These are phyloP conservation scores for Cosmia pyralina DNA, from an alignment of 2,888 invertebrate species.

Conservation along the genomic window DNA sequence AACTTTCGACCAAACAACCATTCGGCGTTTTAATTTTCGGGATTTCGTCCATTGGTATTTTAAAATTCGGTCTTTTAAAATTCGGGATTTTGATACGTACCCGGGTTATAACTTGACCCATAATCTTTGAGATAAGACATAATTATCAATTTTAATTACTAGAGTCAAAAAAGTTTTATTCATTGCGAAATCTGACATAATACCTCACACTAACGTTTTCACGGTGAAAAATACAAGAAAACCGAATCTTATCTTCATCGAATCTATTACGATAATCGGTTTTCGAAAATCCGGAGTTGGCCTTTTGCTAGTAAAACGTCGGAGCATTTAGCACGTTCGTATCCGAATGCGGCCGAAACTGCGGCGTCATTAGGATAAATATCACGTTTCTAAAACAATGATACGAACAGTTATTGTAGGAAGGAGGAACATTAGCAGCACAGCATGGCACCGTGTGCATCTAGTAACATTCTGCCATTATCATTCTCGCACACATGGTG, in stretches of 20 bases:
- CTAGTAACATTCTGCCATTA: conserved; percentile 29
- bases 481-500: conserved; percentile 19
- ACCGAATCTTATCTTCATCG: not conserved
- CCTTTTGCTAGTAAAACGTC: not conserved
- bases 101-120: too few species aligned
- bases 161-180: conserved; percentile 10
- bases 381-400: conserved; percentile 52
- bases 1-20: too few species aligned
- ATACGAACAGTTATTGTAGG: conserved; percentile 22
- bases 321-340: conserved; percentile 34
- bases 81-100: too few species aligned
- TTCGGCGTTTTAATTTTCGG: too few species aligned
- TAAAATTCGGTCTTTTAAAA: too few species aligned
- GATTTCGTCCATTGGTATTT: too few species aligned
- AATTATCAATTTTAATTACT: too few species aligned
- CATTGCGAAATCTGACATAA: conserved; percentile 11
- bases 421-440: conserved; percentile 26
- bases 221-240: not conserved
- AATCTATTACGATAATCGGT: conserved; percentile 6
- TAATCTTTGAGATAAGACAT: too few species aligned
- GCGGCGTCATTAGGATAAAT: conserved; percentile 54
- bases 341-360: conserved; percentile 17
- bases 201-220: conserved; percentile 2
- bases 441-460: conserved; percentile 4
- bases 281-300: not conserved